Evolutionary conservation across 2,113 vertebrate genomes (phyloP).

Genomic region (Puma concolor): DNA sequence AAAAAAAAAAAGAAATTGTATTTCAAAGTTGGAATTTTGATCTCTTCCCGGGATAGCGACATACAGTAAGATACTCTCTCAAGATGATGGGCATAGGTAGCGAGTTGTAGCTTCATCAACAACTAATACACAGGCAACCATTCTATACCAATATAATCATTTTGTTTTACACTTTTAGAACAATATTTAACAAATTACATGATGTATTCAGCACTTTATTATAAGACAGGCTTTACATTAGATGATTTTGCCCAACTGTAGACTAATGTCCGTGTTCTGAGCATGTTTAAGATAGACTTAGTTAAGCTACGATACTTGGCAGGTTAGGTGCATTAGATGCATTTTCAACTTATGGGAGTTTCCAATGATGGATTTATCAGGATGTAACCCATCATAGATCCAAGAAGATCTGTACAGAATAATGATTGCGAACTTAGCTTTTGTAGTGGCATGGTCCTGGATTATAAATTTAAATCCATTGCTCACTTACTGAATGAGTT

Average conservation of each 20-base stretch:
- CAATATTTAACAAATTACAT: neutral
- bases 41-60: neutral
- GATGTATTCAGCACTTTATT: neutral
- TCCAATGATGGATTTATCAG: neutral
- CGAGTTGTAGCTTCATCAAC: rapidly evolving
- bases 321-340: neutral
- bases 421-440: neutral
- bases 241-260: neutral
- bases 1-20: neutral
- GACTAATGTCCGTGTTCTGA: neutral
- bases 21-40: neutral
- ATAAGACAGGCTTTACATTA: neutral
- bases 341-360: neutral
- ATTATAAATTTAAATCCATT: neutral
- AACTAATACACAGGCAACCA: neutral
- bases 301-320: neutral
- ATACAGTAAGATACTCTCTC: neutral
- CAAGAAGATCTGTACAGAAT: neutral
- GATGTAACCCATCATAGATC: neutral
- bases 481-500: neutral
- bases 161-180: neutral
- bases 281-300: neutral
- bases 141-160: neutral
- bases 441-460: neutral
- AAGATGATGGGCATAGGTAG: neutral